Conservation (phyloP, 2,113 vertebrate species). For the Cranoglanis bouderius region DNA sequence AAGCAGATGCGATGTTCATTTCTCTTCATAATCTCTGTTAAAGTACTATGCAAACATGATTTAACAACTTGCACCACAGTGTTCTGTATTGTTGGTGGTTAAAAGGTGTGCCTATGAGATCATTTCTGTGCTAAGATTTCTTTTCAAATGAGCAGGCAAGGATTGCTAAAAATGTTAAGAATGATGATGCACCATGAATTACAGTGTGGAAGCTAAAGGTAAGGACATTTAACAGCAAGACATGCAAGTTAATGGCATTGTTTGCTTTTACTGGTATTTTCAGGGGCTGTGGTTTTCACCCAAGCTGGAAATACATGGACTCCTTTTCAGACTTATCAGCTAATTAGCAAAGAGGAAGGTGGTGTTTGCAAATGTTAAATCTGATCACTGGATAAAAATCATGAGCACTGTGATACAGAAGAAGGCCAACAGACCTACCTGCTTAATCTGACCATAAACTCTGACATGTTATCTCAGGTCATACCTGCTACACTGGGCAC, state of each 20-base stretch:
- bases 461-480: background rate
- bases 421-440: background rate
- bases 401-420: background rate
- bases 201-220: background rate
- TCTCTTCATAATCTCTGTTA: background rate
- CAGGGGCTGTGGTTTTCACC: background rate
- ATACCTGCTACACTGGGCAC: background rate
- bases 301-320: background rate
- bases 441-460: slow-evolving; percentile 17
- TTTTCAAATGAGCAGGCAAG: background rate
- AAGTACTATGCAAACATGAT: background rate
- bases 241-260: background rate
- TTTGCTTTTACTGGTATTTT: background rate
- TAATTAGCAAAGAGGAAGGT: slow-evolving; percentile 11
- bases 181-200: background rate
- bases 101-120: background rate
- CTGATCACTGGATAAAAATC: background rate
- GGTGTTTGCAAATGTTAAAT: background rate
- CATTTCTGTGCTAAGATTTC: background rate
- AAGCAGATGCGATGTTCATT: background rate
- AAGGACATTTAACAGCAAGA: background rate
- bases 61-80: background rate
- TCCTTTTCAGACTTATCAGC: slow-evolving; percentile 5
- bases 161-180: background rate
- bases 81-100: background rate